Evolutionary conservation across 2,113 vertebrate species (phyloP), one percentile per base, ranked within the genome.

Genomic region (Perognathus longimembris): DNA sequence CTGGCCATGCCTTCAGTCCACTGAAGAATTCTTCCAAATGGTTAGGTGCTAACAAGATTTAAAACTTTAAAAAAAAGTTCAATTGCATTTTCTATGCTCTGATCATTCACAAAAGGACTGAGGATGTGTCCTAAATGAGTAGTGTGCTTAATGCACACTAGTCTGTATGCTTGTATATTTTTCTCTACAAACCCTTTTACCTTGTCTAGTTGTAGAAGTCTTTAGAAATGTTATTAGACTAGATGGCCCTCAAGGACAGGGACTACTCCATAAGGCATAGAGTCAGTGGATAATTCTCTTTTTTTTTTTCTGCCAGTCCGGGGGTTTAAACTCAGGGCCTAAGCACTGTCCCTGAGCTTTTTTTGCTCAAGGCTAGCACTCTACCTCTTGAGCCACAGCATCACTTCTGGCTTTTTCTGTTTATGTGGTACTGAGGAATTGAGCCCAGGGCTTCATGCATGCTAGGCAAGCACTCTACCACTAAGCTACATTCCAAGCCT

Each of bases 191-290:
- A 59, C 79, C 64, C 76, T 93, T 92, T 81, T 71, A 82, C 24
- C 78, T 93, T 89, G n/a, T 84, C n/a, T 24, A 22, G 74, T 78
- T 91, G 24, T 85, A 54, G 12, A 45, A 0, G 22, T 3, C 22
- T 78, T 81, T 70, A 73, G 77, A 26, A 21, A 57, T 87, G 73
- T 93, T 83, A 71, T 88, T 88, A 78, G n/a, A 82, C n/a, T 45
- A 22, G 6, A 40, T 92, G 14, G 66, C 21, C 38, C 32, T 79
- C 14, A 40, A 81, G 61, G 75, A 32, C n/a, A 69, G 61, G 45
- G 63, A 57, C 40, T 32, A 36, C 64, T 93, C 73, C 50, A 42
- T 88, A 75, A 76, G 75, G 70, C 22, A 83, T 18, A 82, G 71
- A 90, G 42, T 73, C 38, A 76, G 18, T 64, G 74, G 63, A 7